These are phyloP conservation scores for Hydrozoanthus gracilis DNA, from an alignment of 92 coral and sea anemone species.

Conservation along the genomic window DNA sequence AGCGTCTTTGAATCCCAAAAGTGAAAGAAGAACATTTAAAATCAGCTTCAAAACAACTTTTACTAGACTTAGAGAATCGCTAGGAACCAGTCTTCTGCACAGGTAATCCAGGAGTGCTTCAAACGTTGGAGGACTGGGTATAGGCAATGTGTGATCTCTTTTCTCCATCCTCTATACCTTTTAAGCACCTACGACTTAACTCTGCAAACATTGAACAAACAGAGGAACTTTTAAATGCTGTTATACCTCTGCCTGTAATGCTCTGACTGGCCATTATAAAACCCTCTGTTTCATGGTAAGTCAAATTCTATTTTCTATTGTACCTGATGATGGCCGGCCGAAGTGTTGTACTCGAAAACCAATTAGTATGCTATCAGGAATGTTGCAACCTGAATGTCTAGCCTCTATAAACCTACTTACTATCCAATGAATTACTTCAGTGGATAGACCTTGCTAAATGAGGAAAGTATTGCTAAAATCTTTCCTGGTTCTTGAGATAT, in stretches of 20 bases:
- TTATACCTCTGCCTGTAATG: background rate
- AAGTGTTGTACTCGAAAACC: too few species aligned
- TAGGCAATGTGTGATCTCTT: slow-evolving; percentile 50
- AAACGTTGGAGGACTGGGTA: slow-evolving; percentile 53
- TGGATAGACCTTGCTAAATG: too few species aligned
- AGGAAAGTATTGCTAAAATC: too few species aligned
- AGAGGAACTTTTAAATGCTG: background rate
- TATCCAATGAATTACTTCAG: too few species aligned
- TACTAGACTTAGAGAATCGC: slow-evolving; percentile 37
- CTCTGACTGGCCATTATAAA: too few species aligned
- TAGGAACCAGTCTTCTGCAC: slow-evolving; percentile 58
- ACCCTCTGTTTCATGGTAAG: too few species aligned
- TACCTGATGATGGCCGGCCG: too few species aligned
- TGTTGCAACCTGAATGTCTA: too few species aligned
- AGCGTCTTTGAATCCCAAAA: slow-evolving; percentile 62
- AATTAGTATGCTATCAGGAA: too few species aligned
- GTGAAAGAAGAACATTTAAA: slow-evolving; percentile 48
- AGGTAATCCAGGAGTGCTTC: slow-evolving; percentile 58
- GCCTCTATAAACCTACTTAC: too few species aligned
- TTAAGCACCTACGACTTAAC: background rate
- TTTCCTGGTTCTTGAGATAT: too few species aligned
- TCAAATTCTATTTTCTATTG: too few species aligned
- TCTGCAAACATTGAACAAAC: background rate
- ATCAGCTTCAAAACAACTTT: slow-evolving; percentile 27
- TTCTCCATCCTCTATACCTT: background rate